Conservation (phyloP, 1,140 invertebrate genomes). For the Drosophila rhopaloa region DNA sequence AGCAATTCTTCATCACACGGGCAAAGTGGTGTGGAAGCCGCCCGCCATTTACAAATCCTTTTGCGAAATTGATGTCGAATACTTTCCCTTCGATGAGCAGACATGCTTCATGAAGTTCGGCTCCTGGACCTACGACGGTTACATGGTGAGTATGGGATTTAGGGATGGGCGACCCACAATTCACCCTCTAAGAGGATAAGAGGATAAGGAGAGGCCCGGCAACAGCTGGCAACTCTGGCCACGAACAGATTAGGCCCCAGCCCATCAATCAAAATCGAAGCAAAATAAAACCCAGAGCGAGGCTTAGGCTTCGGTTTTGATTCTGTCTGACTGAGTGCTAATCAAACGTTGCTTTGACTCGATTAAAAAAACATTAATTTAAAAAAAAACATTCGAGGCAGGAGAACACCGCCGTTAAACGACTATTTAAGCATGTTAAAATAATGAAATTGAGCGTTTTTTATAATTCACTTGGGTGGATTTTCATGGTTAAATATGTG, state of each 20-base stretch:
- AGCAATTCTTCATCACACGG: constrained; percentile 95
- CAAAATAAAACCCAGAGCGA: constrained; percentile 8
- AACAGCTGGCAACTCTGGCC: constrained; percentile 48
- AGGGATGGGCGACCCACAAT: neutral
- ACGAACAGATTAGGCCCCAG: constrained; percentile 37
- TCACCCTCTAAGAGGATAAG: constrained; percentile 26
- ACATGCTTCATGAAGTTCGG: constrained; percentile 99
- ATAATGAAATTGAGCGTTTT: constrained; percentile 18
- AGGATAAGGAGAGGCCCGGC: neutral
- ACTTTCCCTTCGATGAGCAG: constrained; percentile 98
- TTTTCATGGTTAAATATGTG: constrained; percentile 45
- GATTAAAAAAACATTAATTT: constrained; percentile 77
- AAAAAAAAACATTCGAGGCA: neutral
- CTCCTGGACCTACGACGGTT: constrained; percentile 97
- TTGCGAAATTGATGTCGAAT: constrained; percentile 98
- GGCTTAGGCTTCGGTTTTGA: constrained; percentile 13
- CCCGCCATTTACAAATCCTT: constrained; percentile 99
- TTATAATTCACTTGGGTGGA: constrained; percentile 28
- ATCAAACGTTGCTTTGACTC: constrained; percentile 67
- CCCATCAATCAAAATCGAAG: constrained; percentile 63
- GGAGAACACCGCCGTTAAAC: constrained; percentile 11
- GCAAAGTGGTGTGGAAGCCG: constrained; percentile 98
- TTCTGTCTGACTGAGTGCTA: constrained; percentile 68
- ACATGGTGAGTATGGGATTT: constrained; percentile 88
- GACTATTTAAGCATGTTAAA: constrained; percentile 49